phyloP scores from a whole-genome alignment of 2,888 invertebrate genomes.

The Pardosa pseudoannulata region DNA sequence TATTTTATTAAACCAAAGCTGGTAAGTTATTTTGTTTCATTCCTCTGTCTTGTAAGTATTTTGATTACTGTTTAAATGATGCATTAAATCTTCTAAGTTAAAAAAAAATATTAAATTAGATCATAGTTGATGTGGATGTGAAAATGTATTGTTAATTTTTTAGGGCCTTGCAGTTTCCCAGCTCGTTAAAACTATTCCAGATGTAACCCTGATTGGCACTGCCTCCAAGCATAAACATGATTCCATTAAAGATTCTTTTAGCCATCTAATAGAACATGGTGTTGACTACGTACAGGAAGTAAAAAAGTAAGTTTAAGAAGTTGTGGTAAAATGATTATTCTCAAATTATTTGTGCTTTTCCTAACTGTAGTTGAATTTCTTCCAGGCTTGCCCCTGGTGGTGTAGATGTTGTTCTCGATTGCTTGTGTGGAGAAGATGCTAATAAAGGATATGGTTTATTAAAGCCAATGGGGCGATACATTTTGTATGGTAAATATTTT shows the following conservation, averaged over 20 bases:
- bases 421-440: conserved; percentile 92
- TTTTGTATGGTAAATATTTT: conserved; percentile 84
- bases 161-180: conserved; percentile 90
- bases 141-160: too few relatives aligned
- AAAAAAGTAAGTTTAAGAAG: conserved; percentile 89
- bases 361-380: too few relatives aligned
- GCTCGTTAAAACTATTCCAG: conserved; percentile 86
- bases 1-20: too few relatives aligned
- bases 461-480: conserved; percentile 92
- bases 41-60: too few relatives aligned
- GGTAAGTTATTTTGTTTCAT: too few relatives aligned
- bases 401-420: conserved; percentile 90
- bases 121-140: too few relatives aligned
- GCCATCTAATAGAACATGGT: conserved; percentile 88
- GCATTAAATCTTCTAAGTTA: too few relatives aligned
- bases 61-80: too few relatives aligned
- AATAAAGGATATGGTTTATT: conserved; percentile 87
- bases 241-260: conserved; percentile 84
- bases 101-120: too few relatives aligned
- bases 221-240: conserved; percentile 91
- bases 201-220: conserved; percentile 89
- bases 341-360: not conserved
- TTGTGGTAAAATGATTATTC: too few relatives aligned
- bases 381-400: conserved; percentile 84
- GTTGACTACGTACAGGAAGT: conserved; percentile 90